These are phyloP conservation scores for Drepana falcataria DNA, from an alignment of 2,888 invertebrate species.

Conservation along the genomic window DNA sequence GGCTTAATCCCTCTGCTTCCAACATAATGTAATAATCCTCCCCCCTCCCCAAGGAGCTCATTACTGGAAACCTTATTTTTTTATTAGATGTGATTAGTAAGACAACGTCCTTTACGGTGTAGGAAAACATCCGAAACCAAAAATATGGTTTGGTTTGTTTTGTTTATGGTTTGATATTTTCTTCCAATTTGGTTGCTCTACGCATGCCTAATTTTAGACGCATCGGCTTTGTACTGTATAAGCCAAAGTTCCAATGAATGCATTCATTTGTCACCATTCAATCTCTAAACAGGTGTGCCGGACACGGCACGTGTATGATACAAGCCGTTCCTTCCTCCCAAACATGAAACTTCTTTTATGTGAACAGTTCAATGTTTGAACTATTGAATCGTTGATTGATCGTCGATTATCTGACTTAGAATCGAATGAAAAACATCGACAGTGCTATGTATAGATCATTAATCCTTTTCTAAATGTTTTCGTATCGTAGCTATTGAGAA, in stretches of 20 bases:
- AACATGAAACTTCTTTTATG: slow-evolving; percentile 22
- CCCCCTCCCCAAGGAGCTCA: too few relatives aligned
- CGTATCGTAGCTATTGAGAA: slow-evolving; percentile 1
- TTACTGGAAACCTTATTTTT: too few relatives aligned
- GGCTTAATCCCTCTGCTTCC: too few relatives aligned
- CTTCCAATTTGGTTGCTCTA: too few relatives aligned
- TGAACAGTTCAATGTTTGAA: slow-evolving; percentile 20
- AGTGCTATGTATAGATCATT: slow-evolving; percentile 37
- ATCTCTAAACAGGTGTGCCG: slow-evolving; percentile 54
- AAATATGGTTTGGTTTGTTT: too few relatives aligned
- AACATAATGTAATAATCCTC: too few relatives aligned
- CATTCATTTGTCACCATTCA: slow-evolving; percentile 37
- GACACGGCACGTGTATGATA: slow-evolving; percentile 45
- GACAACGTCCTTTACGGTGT: too few relatives aligned
- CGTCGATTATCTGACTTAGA: slow-evolving; percentile 39
- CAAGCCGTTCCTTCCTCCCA: slow-evolving; percentile 47
- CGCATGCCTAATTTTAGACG: too few relatives aligned
- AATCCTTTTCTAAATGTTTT: slow-evolving; percentile 29
- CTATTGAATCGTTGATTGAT: slow-evolving; percentile 44
- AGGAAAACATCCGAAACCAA: too few relatives aligned
- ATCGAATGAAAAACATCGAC: slow-evolving; percentile 40
- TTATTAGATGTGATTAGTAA: too few relatives aligned
- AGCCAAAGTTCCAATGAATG: slow-evolving; percentile 28
- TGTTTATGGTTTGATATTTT: too few relatives aligned
- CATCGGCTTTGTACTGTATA: slow-evolving; percentile 10